Evolutionary conservation across 2,888 invertebrate genomes (phyloP).

Genomic region (Hydriomena furcata): DNA sequence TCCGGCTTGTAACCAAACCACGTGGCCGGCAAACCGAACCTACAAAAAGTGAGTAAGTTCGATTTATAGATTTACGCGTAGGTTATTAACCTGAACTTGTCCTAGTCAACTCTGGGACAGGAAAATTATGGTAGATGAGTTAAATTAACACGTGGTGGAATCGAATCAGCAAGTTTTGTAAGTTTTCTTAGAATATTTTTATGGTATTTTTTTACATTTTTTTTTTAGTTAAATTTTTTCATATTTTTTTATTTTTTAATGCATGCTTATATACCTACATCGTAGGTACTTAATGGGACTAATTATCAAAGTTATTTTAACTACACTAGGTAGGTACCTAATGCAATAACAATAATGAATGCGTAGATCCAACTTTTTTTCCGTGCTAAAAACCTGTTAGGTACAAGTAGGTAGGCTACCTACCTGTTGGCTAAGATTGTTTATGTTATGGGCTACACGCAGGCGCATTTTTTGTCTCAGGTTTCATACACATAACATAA

Average conservation of each 20-base stretch:
- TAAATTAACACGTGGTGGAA: neutral
- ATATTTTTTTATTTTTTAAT: neutral
- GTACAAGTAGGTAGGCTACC: too few relatives aligned
- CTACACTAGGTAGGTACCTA: too few relatives aligned
- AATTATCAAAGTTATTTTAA: too few relatives aligned
- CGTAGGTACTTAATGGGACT: too few relatives aligned
- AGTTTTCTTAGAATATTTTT: too few relatives aligned
- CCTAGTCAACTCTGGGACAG: neutral
- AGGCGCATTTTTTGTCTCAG: constrained; percentile 1
- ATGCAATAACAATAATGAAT: too few relatives aligned
- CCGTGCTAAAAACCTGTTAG: too few relatives aligned
- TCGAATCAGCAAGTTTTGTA: neutral
- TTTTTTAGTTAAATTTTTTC: neutral
- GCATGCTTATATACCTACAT: neutral
- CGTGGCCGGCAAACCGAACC: constrained; percentile 68
- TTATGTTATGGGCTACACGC: too few relatives aligned
- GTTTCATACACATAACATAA: neutral
- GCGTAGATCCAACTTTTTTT: too few relatives aligned
- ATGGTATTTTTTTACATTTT: too few relatives aligned
- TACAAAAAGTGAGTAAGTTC: constrained; percentile 63
- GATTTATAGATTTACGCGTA: constrained; percentile 26
- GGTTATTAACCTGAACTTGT: constrained; percentile 20
- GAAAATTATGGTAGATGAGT: too few relatives aligned
- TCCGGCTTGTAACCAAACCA: constrained; percentile 52
- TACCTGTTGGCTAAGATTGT: too few relatives aligned